A percentile compares a stretch with the other conserved stretches of the same genome.
These are phyloP conservation scores for Bubo blakistoni DNA, from an alignment of 2,113 vertebrate species.

Conservation along the genomic window DNA sequence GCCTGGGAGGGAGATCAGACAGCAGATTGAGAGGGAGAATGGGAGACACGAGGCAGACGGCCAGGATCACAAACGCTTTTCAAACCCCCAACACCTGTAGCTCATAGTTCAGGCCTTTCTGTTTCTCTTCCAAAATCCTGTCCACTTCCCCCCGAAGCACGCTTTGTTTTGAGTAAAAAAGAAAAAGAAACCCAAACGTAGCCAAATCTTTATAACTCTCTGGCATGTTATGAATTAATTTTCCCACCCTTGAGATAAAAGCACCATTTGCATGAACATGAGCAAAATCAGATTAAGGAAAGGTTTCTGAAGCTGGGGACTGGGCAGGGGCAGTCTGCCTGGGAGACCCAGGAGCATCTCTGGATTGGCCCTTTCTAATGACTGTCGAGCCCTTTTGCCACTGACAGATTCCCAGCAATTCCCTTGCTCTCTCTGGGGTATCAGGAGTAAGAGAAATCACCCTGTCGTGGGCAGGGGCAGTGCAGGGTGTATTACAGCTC, in stretches of 20 bases:
- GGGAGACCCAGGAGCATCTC: fast-evolving
- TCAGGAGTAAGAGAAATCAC: neutral
- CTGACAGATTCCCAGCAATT: neutral
- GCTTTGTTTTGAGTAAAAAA: neutral
- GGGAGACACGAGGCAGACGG: fast-evolving
- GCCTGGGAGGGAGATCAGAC: neutral
- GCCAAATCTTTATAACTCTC: neutral
- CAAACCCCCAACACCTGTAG: neutral
- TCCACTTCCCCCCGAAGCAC: neutral
- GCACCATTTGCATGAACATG: fast-evolving
- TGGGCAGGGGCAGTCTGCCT: neutral
- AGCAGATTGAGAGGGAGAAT: neutral
- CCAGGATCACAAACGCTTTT: fast-evolving
- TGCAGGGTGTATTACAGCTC: neutral
- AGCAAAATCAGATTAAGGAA: neutral
- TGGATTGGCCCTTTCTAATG: neutral
- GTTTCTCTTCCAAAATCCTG: neutral
- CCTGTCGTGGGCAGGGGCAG: neutral
- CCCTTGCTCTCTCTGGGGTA: neutral
- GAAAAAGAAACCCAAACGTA: neutral
- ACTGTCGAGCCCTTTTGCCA: fast-evolving
- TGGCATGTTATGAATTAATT: neutral
- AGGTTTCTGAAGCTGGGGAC: neutral
- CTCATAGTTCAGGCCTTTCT: neutral
- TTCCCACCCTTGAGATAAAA: neutral